Evolutionary conservation across 1,140 invertebrate species (phyloP), one percentile per base, ranked within the genome.

Genomic region (Sweltsa coloradensis): DNA sequence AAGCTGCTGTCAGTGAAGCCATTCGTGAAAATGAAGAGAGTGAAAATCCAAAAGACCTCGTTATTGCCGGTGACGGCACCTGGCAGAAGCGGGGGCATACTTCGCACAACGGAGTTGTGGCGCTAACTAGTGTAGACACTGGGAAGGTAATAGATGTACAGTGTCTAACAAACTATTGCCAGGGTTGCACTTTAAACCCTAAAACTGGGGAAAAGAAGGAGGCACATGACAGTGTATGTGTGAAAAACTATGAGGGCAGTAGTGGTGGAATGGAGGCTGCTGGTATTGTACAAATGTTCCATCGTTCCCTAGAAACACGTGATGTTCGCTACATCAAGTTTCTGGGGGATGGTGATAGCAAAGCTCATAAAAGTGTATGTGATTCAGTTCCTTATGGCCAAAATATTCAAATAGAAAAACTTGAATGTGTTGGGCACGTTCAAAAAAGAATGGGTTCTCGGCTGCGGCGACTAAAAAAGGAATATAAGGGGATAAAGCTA

Each of bases 301-400:
- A 19, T 7, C 22, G 50, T 7, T 55, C 50, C 9, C 34, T 9
- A 9, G 41, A 51, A 50, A 29, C 7, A 14, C 23, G 21, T 14
- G 31, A 29, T 34, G 45, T 53, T 21, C 34, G 34, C 13, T 54
- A 52, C 23, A 27, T 19, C 3, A 25, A 49, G 25, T 57, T 37
- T 34, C 51, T 56, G 31, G 50, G 51, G 9, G 54, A 55, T 25
- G 55, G 55, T 3, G 55, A 56, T 51, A 39, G 47, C 34, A 57
- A 59, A 41, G 49, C 51, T 41, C 51, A 45, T 18, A 51, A 49
- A 47, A 42, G 18, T 6, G 11, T 57, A 25, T 14, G 39, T 22
- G 34, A 57, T 13, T n/a, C 16, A 23, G 26, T 50, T 31, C 51
- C 49, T 7, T 54, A 54, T 14, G 16, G 22, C 40, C 39, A 40